These are phyloP conservation scores for Hypolimnas misippus DNA, from an alignment of 2,888 invertebrate species.

Conservation along the genomic window DNA sequence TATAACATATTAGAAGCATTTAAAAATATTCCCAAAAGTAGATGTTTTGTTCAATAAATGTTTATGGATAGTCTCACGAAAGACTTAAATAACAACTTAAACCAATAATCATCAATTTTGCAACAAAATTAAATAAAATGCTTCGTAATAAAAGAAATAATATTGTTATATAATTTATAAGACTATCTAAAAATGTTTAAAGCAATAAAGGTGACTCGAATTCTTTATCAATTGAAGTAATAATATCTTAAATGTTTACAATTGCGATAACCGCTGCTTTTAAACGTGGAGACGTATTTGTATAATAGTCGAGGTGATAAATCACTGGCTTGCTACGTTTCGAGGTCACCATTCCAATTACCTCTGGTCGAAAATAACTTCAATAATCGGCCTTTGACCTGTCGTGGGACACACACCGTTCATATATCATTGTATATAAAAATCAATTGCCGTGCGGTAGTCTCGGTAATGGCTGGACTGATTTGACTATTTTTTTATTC, in stretches of 20 bases:
- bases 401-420: constrained; percentile 22
- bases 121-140: no score
- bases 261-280: constrained; percentile 5
- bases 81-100: no score
- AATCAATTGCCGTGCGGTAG: no score
- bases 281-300: constrained; percentile 1
- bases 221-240: constrained; percentile 1
- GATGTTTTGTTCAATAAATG: no score
- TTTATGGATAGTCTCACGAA: no score
- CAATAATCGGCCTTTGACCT: constrained; percentile 37
- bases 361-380: constrained; percentile 36
- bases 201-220: not conserved
- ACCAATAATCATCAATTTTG: no score
- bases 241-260: constrained; percentile 2
- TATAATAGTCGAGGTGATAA: not conserved
- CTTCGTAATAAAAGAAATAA: no score
- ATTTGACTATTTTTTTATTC: not conserved
- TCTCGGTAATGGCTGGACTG: no score
- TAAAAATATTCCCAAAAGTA: no score
- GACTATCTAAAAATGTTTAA: not conserved
- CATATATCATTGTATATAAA: not conserved
- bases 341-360: constrained; percentile 38
- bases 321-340: not conserved
- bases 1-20: no score
- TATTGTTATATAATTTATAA: not conserved